Evolutionary conservation across 2,888 invertebrate species (phyloP).

Genomic region (Anorthoa munda): DNA sequence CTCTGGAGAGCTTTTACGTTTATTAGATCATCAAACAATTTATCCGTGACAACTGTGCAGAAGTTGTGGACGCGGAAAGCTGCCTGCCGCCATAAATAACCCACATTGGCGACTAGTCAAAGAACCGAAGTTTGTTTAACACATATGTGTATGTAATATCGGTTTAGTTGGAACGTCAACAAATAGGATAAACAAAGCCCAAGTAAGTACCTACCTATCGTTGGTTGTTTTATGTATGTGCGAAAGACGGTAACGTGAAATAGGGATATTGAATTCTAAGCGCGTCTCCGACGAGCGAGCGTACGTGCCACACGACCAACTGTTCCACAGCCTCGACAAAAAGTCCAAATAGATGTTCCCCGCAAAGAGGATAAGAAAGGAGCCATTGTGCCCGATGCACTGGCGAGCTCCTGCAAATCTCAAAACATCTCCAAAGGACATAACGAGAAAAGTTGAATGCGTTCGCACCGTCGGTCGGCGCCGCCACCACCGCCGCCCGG

Average conservation of each 20-base stretch:
- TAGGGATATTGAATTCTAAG: slow-evolving; percentile 87
- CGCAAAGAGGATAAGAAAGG: slow-evolving; percentile 81
- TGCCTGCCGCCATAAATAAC: slow-evolving; percentile 57
- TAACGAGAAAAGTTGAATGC: slow-evolving; percentile 86
- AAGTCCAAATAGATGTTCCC: slow-evolving; percentile 83
- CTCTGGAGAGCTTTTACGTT: slow-evolving; percentile 50
- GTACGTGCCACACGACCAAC: slow-evolving; percentile 85
- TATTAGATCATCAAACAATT: slow-evolving; percentile 62
- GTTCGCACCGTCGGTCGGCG: slow-evolving; percentile 58
- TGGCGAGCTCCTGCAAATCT: slow-evolving; percentile 82
- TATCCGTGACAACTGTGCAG: slow-evolving; percentile 58
- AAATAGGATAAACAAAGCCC: slow-evolving; percentile 78
- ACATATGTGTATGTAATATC: slow-evolving; percentile 64
- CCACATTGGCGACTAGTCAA: slow-evolving; percentile 46
- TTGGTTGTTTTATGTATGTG: slow-evolving; percentile 80
- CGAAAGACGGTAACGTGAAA: slow-evolving; percentile 81
- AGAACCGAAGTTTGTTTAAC: slow-evolving; percentile 58
- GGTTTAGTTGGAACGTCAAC: slow-evolving; percentile 71
- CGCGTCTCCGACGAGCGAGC: slow-evolving; percentile 81
- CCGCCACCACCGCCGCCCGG: slow-evolving; percentile 53
- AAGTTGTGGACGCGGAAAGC: slow-evolving; percentile 49
- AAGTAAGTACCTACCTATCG: slow-evolving; percentile 76
- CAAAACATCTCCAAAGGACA: slow-evolving; percentile 83
- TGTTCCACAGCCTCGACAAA: slow-evolving; percentile 80
- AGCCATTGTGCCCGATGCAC: slow-evolving; percentile 84